Evolutionary conservation across 2,797 vertebrate genomes (phyloP).

Genomic region (Peromyscus eremicus): DNA sequence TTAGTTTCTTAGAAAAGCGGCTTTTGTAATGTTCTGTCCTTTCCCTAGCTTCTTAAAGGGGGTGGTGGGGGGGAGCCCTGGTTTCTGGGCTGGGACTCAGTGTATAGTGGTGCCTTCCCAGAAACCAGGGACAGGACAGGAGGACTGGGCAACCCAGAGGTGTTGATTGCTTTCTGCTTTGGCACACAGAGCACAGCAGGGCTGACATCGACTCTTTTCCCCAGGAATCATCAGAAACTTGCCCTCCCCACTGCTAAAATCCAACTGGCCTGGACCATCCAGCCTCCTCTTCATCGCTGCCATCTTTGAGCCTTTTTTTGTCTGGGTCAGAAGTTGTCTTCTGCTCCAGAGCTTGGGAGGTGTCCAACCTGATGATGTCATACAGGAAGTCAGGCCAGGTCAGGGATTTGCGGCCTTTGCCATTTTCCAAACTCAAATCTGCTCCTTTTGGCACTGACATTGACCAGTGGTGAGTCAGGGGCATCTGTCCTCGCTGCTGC

Average conservation of each 20-base stretch:
- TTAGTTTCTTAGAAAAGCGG: slow-evolving; percentile 38
- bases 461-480: slow-evolving; percentile 38
- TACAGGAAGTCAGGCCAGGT: slow-evolving; percentile 28
- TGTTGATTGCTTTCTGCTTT: not conserved
- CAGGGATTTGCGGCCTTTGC: slow-evolving; percentile 46
- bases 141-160: not conserved
- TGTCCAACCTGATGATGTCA: slow-evolving; percentile 52
- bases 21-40: not conserved
- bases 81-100: not conserved
- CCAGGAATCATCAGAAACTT: slow-evolving; percentile 10
- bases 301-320: slow-evolving; percentile 22
- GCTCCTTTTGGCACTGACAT: slow-evolving; percentile 20
- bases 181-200: not conserved
- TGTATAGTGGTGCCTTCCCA: not conserved
- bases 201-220: not conserved
- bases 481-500: not conserved
- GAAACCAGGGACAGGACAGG: not conserved
- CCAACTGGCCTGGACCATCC: not conserved
- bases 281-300: not conserved
- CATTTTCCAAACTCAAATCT: slow-evolving; percentile 53
- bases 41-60: not conserved
- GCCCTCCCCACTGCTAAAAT: not conserved
- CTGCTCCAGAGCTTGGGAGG: slow-evolving; percentile 29
- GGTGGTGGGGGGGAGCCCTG: not conserved
- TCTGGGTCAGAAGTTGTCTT: slow-evolving; percentile 25